Evolutionary conservation across 1,140 invertebrate genomes (phyloP).

Genomic region (Drosophila melanica): DNA sequence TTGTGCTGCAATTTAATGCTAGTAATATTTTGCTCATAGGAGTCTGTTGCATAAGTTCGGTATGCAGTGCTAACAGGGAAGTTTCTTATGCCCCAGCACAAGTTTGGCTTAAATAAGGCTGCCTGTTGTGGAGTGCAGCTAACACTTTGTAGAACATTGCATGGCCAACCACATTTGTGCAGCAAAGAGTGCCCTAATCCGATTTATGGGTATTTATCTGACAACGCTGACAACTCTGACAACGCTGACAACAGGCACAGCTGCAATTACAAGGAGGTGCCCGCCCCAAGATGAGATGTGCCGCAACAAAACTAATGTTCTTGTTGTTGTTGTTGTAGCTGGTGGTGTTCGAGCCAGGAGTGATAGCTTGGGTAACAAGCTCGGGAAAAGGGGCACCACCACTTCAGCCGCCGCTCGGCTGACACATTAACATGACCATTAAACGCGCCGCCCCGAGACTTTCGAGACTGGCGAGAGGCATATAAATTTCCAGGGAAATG

Average conservation of each 20-base stretch:
- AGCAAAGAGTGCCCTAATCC: conserved; percentile 62
- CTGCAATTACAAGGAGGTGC: conserved; percentile 60
- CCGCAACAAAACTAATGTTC: too few species aligned
- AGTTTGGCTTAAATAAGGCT: neutral
- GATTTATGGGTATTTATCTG: conserved; percentile 54
- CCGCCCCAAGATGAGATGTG: neutral
- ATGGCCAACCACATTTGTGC: conserved; percentile 1
- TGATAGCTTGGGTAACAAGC: conserved; percentile 1
- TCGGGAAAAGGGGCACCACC: neutral
- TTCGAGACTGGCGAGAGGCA: conserved; percentile 22
- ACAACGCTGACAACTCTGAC: neutral
- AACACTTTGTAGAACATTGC: neutral
- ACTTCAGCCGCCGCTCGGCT: neutral
- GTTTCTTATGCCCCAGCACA: too few species aligned
- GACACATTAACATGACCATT: conserved; percentile 70
- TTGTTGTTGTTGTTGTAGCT: neutral
- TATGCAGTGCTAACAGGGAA: too few species aligned
- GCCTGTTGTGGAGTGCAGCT: neutral
- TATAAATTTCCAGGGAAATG: conserved; percentile 61
- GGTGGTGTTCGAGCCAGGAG: neutral
- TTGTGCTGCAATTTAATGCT: too few species aligned
- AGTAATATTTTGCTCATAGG: too few species aligned
- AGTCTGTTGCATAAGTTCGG: too few species aligned
- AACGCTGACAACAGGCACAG: conserved; percentile 11
- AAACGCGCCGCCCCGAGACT: conserved; percentile 44